Evolutionary conservation across 2,888 invertebrate genomes (phyloP).

Genomic region (Aspidiotus rigidus): DNA sequence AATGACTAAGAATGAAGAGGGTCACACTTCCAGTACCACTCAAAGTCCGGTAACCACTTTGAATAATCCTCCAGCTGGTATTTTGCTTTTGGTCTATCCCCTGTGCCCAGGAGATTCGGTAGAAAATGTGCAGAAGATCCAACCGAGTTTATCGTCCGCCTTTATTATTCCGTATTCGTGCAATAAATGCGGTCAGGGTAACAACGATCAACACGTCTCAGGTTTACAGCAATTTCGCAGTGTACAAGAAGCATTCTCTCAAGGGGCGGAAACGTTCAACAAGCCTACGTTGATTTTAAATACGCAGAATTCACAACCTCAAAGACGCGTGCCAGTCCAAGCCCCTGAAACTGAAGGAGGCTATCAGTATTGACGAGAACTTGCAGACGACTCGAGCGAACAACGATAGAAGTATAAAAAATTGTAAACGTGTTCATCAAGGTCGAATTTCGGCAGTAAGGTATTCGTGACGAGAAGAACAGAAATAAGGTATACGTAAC

Average conservation of each 20-base stretch:
- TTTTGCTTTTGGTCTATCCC: constrained; percentile 22
- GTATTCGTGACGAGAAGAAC: no score
- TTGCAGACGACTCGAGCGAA: no score
- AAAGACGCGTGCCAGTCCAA: neutral
- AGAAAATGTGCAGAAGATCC: constrained; percentile 13
- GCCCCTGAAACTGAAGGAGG: no score
- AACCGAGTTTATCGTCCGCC: constrained; percentile 26
- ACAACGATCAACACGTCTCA: neutral
- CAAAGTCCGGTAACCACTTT: constrained; percentile 9
- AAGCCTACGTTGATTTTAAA: constrained; percentile 25
- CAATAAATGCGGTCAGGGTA: constrained; percentile 7
- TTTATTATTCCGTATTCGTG: constrained; percentile 27
- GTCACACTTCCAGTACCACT: constrained; percentile 10
- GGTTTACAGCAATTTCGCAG: constrained; percentile 14
- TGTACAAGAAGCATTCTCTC: constrained; percentile 16
- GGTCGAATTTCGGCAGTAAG: no score
- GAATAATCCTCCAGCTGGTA: constrained; percentile 1
- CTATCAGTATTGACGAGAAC: no score
- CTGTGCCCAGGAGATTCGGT: constrained; percentile 22
- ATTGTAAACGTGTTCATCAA: no score
- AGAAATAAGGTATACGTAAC: no score
- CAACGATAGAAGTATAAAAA: no score
- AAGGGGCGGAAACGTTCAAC: constrained; percentile 20
- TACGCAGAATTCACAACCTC: neutral
- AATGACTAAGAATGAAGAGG: constrained; percentile 16